A percentile compares a stretch with the other conserved stretches of the same genome.
Evolutionary conservation across 2,888 invertebrate species (phyloP).

Genomic region (Dicyrtoma fusca): DNA sequence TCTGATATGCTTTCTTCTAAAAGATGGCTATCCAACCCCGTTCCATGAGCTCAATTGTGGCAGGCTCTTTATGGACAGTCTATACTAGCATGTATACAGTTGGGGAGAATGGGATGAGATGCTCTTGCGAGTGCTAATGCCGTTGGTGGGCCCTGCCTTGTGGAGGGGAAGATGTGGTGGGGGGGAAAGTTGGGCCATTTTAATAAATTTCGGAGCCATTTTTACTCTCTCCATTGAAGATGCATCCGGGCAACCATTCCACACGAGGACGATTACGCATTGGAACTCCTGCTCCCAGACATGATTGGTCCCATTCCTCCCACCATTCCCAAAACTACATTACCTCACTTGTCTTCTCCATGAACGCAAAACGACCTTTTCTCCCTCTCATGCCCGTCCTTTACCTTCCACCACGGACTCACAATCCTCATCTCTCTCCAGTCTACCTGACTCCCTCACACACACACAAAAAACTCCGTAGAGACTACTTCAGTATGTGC

Average conservation of each 20-base stretch:
- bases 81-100: too few relatives aligned
- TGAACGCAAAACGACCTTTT: constrained; percentile 26
- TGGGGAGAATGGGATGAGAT: too few relatives aligned
- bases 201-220: constrained; percentile 45
- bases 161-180: constrained; percentile 15
- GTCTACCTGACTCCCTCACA: constrained; percentile 28
- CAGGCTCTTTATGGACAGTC: too few relatives aligned
- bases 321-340: constrained; percentile 20
- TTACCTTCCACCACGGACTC: background rate
- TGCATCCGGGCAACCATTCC: constrained; percentile 34
- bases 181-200: constrained; percentile 44
- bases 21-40: too few relatives aligned
- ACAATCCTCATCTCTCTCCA: background rate
- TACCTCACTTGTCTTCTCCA: constrained; percentile 22
- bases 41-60: too few relatives aligned
- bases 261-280: constrained; percentile 35
- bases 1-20: too few relatives aligned
- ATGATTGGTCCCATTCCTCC: constrained; percentile 36
- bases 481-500: background rate
- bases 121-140: too few relatives aligned
- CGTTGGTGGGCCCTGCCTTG: too few relatives aligned
- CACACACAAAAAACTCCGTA: constrained; percentile 16
- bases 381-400: background rate
- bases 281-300: constrained; percentile 26
- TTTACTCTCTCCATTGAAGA: constrained; percentile 33